Evolutionary conservation across 2,113 vertebrate species (phyloP).

Genomic region (Sceloporus undulatus): DNA sequence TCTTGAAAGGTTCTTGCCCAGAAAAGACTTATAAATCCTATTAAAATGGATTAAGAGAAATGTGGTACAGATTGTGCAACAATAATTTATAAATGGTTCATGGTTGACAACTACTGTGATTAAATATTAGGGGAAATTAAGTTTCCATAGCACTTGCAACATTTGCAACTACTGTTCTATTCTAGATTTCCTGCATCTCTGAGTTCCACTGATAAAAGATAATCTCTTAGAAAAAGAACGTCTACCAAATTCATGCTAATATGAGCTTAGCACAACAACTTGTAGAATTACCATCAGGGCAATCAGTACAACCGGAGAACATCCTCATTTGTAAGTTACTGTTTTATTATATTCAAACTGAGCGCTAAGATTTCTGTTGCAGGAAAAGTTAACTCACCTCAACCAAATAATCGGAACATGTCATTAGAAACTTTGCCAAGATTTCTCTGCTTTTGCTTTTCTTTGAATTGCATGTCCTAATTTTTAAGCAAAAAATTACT

Average conservation of each 20-base stretch:
- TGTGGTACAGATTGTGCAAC: conserved; percentile 42
- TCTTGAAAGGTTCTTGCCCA: conserved; percentile 62
- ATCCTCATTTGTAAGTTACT: neutral
- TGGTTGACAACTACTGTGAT: conserved; percentile 37
- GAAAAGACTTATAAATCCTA: conserved; percentile 60
- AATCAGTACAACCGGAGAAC: neutral
- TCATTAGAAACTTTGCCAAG: neutral
- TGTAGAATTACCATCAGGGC: neutral
- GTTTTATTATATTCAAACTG: neutral
- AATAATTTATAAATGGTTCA: conserved; percentile 50
- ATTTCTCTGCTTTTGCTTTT: neutral
- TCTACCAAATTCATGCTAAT: conserved; percentile 30
- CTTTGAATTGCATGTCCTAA: neutral
- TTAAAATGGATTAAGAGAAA: conserved; percentile 66
- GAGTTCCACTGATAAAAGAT: neutral
- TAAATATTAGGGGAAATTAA: conserved; percentile 21
- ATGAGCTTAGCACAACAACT: neutral
- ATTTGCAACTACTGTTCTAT: neutral
- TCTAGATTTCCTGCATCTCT: conserved; percentile 5
- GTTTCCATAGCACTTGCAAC: conserved; percentile 25
- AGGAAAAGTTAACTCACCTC: neutral
- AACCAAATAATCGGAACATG: neutral
- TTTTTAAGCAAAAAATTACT: conserved; percentile 16
- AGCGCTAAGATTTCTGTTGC: neutral
- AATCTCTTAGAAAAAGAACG: neutral